Evolutionary conservation across 2,888 invertebrate species (phyloP).

Genomic region (Meloe dianella): DNA sequence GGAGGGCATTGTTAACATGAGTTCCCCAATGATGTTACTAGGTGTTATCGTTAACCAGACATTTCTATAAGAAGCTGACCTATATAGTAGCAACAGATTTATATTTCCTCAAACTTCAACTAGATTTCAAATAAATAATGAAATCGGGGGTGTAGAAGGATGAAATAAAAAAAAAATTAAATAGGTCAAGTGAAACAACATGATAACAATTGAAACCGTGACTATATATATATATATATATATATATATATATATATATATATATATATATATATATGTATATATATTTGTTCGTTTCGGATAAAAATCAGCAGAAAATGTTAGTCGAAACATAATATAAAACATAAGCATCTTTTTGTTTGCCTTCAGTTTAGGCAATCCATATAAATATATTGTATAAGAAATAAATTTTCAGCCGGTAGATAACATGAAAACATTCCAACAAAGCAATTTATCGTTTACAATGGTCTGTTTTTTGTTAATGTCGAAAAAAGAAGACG

Average conservation of each 20-base stretch:
- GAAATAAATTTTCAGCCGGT: constrained; percentile 14
- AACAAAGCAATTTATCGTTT: constrained; percentile 10
- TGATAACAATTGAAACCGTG: background rate
- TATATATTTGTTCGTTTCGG: background rate
- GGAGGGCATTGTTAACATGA: constrained; percentile 13
- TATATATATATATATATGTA: no score
- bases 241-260: no score
- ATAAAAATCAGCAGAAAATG: constrained; percentile 14
- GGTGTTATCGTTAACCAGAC: constrained; percentile 6
- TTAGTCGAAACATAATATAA: constrained; percentile 11
- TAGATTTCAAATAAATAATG: background rate
- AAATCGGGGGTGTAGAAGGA: background rate
- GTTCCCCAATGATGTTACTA: constrained; percentile 8
- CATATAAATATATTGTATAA: no score
- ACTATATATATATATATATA: no score
- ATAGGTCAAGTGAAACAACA: background rate
- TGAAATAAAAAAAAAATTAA: background rate
- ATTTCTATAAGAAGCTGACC: constrained; percentile 2
- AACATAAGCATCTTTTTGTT: constrained; percentile 13
- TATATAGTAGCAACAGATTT: constrained; percentile 14
- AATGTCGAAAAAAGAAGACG: background rate
- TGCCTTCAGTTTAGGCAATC: background rate
- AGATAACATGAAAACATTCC: constrained; percentile 15
- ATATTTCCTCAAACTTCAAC: background rate
- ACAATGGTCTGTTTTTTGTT: background rate